These are phyloP conservation scores for Ips nitidus DNA, from an alignment of 1,140 invertebrate species.

Conservation along the genomic window DNA sequence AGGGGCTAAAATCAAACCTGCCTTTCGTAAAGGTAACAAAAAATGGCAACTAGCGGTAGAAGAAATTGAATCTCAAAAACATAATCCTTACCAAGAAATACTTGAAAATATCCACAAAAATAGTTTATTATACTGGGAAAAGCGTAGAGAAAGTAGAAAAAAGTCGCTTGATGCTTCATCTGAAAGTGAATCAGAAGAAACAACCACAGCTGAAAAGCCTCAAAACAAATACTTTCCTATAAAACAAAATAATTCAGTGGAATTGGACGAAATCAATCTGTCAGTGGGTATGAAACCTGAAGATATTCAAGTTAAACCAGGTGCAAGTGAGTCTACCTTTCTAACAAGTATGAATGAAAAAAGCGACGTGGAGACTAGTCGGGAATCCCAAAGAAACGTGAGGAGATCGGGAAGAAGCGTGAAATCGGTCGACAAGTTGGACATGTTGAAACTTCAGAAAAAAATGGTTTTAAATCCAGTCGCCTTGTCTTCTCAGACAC, in stretches of 20 bases:
- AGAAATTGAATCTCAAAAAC: slow-evolving; percentile 38
- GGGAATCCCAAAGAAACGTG: background rate
- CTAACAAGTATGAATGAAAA: too few species aligned
- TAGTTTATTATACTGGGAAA: background rate
- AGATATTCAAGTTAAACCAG: background rate
- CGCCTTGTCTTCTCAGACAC: background rate
- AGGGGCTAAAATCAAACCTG: too few species aligned
- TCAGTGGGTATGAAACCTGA: background rate
- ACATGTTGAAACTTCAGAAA: slow-evolving; percentile 9
- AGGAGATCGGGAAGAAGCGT: slow-evolving; percentile 21
- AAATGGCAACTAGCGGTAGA: slow-evolving; percentile 42
- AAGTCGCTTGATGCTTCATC: background rate
- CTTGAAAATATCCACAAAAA: slow-evolving; percentile 47
- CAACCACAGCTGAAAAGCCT: slow-evolving; percentile 18
- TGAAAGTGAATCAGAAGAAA: background rate
- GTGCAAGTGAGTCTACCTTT: background rate
- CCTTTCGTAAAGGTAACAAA: slow-evolving; percentile 7
- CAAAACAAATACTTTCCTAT: slow-evolving; percentile 17
- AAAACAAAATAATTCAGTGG: background rate
- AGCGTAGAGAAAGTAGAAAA: background rate
- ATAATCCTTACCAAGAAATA: slow-evolving; percentile 40
- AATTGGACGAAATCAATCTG: slow-evolving; percentile 10
- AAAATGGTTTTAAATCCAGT: slow-evolving; percentile 11
- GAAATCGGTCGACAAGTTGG: slow-evolving; percentile 9
- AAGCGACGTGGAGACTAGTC: too few species aligned